Evolutionary conservation across 2,888 invertebrate genomes (phyloP).

Genomic region (Lasioglossum oenotherae): DNA sequence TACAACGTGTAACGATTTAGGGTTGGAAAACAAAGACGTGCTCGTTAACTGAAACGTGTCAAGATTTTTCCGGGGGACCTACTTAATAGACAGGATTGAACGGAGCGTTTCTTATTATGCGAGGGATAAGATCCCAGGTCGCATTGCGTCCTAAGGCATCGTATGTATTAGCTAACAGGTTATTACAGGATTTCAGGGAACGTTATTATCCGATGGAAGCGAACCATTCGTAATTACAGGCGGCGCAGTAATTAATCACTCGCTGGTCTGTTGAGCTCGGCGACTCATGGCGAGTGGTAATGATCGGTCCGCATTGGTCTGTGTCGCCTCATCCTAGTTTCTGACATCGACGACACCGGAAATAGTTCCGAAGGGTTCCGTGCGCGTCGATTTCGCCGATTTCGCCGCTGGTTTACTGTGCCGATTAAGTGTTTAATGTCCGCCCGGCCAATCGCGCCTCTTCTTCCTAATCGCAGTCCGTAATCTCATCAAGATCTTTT

Average conservation of each 20-base stretch:
- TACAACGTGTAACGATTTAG: no score
- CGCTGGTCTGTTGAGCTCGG: slow-evolving; percentile 20
- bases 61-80: neutral
- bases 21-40: neutral
- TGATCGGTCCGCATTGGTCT: slow-evolving; percentile 1
- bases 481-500: slow-evolving; percentile 9
- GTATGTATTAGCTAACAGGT: slow-evolving; percentile 16
- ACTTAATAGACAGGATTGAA: neutral
- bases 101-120: neutral
- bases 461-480: slow-evolving; percentile 3
- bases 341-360: slow-evolving; percentile 53
- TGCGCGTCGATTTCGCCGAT: slow-evolving; percentile 10
- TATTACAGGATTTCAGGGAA: slow-evolving; percentile 48
- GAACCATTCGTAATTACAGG: slow-evolving; percentile 54
- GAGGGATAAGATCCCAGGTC: slow-evolving; percentile 36
- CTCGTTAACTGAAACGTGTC: neutral
- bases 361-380: slow-evolving; percentile 45
- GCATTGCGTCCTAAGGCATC: slow-evolving; percentile 1
- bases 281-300: neutral
- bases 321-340: slow-evolving; percentile 47
- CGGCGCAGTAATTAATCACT: slow-evolving; percentile 62
- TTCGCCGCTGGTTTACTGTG: neutral
- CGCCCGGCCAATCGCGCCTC: slow-evolving; percentile 7
- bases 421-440: slow-evolving; percentile 22
- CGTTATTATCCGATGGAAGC: slow-evolving; percentile 54